A percentile compares a stretch with the other conserved stretches of the same genome.
Evolutionary conservation across 2,888 invertebrate species (phyloP).

Genomic region (Amiota communis): DNA sequence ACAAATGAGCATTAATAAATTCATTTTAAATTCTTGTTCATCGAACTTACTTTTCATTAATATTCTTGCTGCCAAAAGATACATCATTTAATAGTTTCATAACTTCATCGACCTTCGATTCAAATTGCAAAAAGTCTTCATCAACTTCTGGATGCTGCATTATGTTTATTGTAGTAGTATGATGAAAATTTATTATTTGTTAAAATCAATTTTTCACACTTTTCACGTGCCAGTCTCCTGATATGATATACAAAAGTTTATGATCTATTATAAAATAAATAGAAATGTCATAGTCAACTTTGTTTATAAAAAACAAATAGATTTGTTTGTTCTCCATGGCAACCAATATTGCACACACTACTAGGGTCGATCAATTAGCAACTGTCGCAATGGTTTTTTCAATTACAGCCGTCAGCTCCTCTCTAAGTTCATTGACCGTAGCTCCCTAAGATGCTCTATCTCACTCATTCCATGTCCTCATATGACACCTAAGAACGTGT

Average conservation of each 20-base stretch:
- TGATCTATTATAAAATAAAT: background rate
- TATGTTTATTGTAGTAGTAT: conserved; percentile 13
- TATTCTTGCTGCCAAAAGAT: background rate
- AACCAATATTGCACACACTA: conserved; percentile 3
- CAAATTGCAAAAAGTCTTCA: conserved; percentile 69
- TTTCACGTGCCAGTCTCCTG: background rate
- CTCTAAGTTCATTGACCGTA: too few species aligned
- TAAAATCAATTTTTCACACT: background rate
- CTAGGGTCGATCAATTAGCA: background rate
- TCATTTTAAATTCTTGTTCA: background rate
- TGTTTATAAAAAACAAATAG: conserved; percentile 19
- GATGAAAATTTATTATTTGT: background rate
- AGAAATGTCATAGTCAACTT: conserved; percentile 11
- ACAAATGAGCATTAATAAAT: background rate
- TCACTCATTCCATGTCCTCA: too few species aligned
- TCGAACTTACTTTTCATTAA: conserved; percentile 47
- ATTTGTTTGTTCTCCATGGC: conserved; percentile 12
- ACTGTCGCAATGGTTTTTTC: too few species aligned
- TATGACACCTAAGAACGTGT: too few species aligned
- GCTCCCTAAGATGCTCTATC: too few species aligned
- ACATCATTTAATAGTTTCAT: conserved; percentile 62
- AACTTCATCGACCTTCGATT: conserved; percentile 70
- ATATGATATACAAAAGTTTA: too few species aligned
- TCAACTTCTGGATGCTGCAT: conserved; percentile 50
- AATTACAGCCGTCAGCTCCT: too few species aligned